These are phyloP conservation scores for Fundulus diaphanus DNA, from an alignment of 2,797 vertebrate species.

Conservation along the genomic window DNA sequence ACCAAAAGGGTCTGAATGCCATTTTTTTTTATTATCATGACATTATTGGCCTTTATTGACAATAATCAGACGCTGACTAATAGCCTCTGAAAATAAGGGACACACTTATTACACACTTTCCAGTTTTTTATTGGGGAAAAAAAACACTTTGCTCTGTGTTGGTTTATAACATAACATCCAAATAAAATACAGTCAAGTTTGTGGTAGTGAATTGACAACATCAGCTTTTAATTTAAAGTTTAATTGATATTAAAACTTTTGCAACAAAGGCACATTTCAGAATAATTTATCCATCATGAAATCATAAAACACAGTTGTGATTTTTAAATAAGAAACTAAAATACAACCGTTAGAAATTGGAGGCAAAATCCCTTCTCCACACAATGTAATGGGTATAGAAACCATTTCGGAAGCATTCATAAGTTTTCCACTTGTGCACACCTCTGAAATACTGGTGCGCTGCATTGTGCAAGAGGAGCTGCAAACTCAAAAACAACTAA, in stretches of 20 bases:
- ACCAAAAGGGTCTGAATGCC: background rate
- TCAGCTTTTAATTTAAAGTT: background rate
- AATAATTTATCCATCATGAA: background rate
- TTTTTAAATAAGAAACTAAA: no score
- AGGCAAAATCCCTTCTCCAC: background rate
- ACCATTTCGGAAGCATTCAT: constrained; percentile 6
- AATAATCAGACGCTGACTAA: no score
- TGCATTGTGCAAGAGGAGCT: background rate
- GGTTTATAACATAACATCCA: background rate
- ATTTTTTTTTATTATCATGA: background rate
- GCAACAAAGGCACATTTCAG: constrained; percentile 2
- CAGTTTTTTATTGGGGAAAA: background rate
- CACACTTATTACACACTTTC: background rate
- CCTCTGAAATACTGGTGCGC: background rate
- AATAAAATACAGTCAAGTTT: background rate
- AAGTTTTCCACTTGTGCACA: constrained; percentile 8
- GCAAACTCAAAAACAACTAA: background rate
- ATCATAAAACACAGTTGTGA: background rate
- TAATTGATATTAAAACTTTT: background rate
- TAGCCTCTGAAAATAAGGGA: no score
- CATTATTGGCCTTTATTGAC: no score
- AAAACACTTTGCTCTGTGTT: background rate
- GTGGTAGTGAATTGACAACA: background rate
- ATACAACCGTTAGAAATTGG: background rate
- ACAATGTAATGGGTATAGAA: background rate